These are phyloP conservation scores for Antechinus flavipes DNA, from an alignment of 2,113 vertebrate genomes.

Conservation along the genomic window DNA sequence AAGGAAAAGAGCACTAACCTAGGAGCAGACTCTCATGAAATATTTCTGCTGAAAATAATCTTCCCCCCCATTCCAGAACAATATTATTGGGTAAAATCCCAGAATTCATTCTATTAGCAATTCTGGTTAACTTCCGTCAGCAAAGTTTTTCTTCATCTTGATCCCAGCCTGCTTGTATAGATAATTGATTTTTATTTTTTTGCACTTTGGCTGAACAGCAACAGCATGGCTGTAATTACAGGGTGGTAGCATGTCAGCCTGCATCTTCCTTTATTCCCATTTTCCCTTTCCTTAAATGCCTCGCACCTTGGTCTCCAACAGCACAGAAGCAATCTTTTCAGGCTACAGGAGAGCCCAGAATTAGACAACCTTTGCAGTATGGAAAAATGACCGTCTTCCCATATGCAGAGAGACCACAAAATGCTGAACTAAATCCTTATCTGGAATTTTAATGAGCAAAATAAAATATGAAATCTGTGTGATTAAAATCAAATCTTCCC, in stretches of 20 bases:
- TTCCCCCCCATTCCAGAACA: not conserved
- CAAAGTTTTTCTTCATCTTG: constrained; percentile 65
- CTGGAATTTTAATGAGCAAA: constrained; percentile 88
- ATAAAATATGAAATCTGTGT: constrained; percentile 88
- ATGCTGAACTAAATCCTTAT: constrained; percentile 87
- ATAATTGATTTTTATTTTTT: constrained; percentile 66
- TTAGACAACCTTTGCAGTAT: constrained; percentile 23
- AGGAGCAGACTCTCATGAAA: not conserved
- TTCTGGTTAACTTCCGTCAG: constrained; percentile 35
- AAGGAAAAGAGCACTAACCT: no score
- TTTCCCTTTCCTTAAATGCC: not conserved
- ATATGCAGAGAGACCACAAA: constrained; percentile 81
- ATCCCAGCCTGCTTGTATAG: constrained; percentile 68
- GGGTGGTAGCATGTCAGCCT: constrained; percentile 43
- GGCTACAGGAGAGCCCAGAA: not conserved
- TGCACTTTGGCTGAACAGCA: constrained; percentile 47
- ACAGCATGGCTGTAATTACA: constrained; percentile 7
- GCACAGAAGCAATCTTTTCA: constrained; percentile 31
- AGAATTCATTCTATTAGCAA: constrained; percentile 23
- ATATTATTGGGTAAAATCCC: not conserved
- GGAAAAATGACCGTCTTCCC: constrained; percentile 35
- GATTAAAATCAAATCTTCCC: constrained; percentile 89
- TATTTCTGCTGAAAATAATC: not conserved
- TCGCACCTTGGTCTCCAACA: constrained; percentile 24
- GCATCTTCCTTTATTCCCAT: constrained; percentile 18